Evolutionary conservation across 53 echinoderm and acorn worm species (phyloP), one percentile per base, ranked within the genome.

Genomic region (Pentamera pediparva): DNA sequence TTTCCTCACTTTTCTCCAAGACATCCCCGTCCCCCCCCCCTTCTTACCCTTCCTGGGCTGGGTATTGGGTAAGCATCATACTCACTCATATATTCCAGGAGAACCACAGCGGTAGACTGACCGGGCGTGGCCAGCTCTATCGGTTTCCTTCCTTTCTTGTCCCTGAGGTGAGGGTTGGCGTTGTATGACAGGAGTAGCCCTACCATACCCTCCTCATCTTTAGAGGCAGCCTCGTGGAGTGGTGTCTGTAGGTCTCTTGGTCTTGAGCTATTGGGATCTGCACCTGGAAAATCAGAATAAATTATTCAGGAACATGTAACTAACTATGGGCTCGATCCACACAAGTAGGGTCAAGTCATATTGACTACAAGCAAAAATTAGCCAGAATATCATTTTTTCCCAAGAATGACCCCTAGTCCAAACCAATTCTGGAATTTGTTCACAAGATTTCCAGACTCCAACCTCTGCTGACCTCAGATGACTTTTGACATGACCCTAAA

Each of bases 221-320:
- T 28, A 6, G 51, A 13, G 18, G 83, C 70, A 35, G 83, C 83
- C 17, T 59, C 77, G 36, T 83, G 83, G 2, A 83, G 77, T 6
- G 83, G 83, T 6, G 83, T 77, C 35, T 70, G 70, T 27, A 83
- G 77, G 61, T 83, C 83, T 33, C 83, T 47, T n/a, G 55, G 63
- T 25, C 83, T 30, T 13, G 77, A 26, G 28, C 48, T 43, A 45
- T 70, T 77, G 18, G 77, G 58, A 32, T 83, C 49, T 2, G 77
- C 77, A 57, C 83, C 83, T 83, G 61, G 20, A 75, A 37, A n/a
- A n/a, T n/a, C n/a, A n/a, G n/a, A n/a, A n/a, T n/a, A n/a, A n/a
- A n/a, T n/a, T n/a, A n/a, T n/a, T n/a, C n/a, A n/a, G n/a, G n/a
- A n/a, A n/a, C n/a, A n/a, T n/a, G n/a, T n/a, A n/a, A n/a, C n/a